Evolutionary conservation across 2,113 vertebrate species (phyloP).

Genomic region (Procavia capensis): DNA sequence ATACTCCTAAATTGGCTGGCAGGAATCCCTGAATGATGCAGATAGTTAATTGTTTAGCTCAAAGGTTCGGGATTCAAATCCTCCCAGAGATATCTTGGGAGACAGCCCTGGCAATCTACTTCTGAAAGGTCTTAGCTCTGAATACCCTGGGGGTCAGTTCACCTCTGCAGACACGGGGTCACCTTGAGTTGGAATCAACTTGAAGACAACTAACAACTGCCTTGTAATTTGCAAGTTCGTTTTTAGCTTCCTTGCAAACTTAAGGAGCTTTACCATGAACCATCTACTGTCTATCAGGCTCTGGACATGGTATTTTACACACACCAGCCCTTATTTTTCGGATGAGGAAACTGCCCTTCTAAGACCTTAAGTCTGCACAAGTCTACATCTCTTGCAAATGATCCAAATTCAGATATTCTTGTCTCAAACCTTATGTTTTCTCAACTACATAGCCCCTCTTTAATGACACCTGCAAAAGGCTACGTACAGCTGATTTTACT

Average conservation of each 20-base stretch:
- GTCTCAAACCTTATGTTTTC: conserved; percentile 26
- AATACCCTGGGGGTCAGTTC: no score
- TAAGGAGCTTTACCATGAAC: neutral
- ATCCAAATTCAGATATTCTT: conserved; percentile 55
- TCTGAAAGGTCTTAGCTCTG: neutral
- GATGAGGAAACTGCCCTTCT: conserved; percentile 7
- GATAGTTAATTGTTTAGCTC: neutral
- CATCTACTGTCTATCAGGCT: neutral
- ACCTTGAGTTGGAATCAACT: neutral
- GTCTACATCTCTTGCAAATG: neutral
- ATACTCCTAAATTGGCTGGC: neutral
- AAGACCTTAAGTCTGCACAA: neutral
- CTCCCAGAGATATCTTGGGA: neutral
- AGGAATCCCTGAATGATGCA: neutral
- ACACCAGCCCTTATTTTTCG: neutral
- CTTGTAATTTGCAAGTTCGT: neutral
- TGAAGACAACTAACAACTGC: neutral
- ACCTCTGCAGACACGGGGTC: neutral
- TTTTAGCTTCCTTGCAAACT: neutral
- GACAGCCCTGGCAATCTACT: neutral
- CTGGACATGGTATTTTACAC: neutral
- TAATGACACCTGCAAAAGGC: conserved; percentile 30
- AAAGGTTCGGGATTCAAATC: neutral
- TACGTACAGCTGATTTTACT: conserved; percentile 48
- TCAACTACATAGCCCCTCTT: neutral